These are phyloP conservation scores for Eristalis intricaria DNA, from an alignment of 2,888 invertebrate species.

Conservation along the genomic window DNA sequence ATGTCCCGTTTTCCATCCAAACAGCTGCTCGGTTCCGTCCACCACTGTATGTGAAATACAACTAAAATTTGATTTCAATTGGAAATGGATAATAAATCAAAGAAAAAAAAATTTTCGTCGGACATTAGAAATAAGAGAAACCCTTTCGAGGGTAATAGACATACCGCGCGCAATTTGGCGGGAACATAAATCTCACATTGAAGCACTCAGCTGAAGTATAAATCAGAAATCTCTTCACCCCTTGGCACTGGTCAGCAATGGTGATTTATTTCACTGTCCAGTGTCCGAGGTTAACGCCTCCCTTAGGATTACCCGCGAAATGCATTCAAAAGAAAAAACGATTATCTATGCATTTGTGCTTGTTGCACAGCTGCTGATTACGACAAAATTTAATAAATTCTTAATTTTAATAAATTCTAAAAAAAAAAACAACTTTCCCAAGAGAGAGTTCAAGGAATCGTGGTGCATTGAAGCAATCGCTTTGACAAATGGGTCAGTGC, in stretches of 20 bases:
- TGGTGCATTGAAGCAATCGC: not conserved
- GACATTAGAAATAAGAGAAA: conserved; percentile 12
- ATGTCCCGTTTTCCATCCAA: not conserved
- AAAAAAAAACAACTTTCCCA: not conserved
- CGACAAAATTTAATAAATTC: not conserved
- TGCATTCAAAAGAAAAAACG: not conserved
- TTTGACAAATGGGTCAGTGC: not conserved
- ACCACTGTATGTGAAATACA: conserved; percentile 26
- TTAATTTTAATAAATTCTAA: not conserved
- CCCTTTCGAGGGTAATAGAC: conserved; percentile 18
- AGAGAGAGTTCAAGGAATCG: not conserved
- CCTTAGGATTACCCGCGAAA: conserved; percentile 56
- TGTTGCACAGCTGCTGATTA: conserved; percentile 39
- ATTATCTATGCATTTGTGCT: conserved; percentile 9
- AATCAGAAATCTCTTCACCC: conserved; percentile 61
- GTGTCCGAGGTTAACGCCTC: conserved; percentile 47
- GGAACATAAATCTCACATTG: conserved; percentile 50
- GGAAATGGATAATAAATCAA: conserved; percentile 55
- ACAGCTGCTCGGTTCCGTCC: not conserved
- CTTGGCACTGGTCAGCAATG: conserved; percentile 54
- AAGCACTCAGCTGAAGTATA: conserved; percentile 37
- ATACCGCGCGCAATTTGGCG: conserved; percentile 22
- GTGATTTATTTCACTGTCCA: conserved; percentile 57
- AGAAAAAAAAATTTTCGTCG: conserved; percentile 11
- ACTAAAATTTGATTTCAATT: conserved; percentile 27